Percentiles rank a stretch among this genome's conserved stretches.
Evolutionary conservation across 2,113 vertebrate genomes (phyloP).

Genomic region (Oryzias melastigma): DNA sequence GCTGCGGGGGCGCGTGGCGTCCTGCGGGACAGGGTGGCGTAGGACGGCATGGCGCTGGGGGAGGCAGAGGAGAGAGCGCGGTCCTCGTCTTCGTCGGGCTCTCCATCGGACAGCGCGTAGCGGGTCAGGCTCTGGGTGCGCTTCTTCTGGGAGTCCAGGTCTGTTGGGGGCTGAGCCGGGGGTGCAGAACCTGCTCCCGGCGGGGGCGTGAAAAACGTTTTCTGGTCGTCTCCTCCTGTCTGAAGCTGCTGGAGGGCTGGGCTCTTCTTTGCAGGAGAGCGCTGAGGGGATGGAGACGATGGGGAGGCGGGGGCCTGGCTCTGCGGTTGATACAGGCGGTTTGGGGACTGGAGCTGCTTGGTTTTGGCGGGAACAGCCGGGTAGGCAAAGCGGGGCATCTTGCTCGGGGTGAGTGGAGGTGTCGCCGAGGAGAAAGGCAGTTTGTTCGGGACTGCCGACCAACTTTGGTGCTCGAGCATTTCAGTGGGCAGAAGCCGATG

Average conservation of each 20-base stretch:
- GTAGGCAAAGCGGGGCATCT: conserved; percentile 63
- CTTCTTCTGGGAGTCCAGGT: conserved; percentile 74
- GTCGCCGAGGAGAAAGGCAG: conserved; percentile 44
- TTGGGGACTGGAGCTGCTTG: conserved; percentile 39
- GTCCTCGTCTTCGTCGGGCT: conserved; percentile 80
- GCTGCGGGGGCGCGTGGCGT: conserved; percentile 62
- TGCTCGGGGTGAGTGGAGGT: conserved; percentile 66
- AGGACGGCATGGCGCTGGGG: conserved; percentile 78
- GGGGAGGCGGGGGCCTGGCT: conserved; percentile 34
- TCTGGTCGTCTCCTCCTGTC: conserved; percentile 8
- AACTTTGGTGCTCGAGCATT: conserved; percentile 35
- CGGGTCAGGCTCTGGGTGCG: conserved; percentile 87
- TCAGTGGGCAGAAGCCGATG: conserved; percentile 33
- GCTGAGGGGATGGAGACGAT: conserved; percentile 24
- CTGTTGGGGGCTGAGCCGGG: not conserved
- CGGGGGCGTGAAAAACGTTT: conserved; percentile 41
- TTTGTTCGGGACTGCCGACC: conserved; percentile 21
- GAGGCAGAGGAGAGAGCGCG: conserved; percentile 20
- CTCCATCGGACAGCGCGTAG: conserved; percentile 82
- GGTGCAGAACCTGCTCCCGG: conserved; percentile 40
- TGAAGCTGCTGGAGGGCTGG: conserved; percentile 62
- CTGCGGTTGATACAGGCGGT: conserved; percentile 35
- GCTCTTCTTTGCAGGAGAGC: conserved; percentile 52
- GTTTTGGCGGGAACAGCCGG: conserved; percentile 58
- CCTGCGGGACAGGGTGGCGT: conserved; percentile 86